phyloP scores from a whole-genome alignment of 2,888 invertebrate species.

The Abrostola tripartita region DNA sequence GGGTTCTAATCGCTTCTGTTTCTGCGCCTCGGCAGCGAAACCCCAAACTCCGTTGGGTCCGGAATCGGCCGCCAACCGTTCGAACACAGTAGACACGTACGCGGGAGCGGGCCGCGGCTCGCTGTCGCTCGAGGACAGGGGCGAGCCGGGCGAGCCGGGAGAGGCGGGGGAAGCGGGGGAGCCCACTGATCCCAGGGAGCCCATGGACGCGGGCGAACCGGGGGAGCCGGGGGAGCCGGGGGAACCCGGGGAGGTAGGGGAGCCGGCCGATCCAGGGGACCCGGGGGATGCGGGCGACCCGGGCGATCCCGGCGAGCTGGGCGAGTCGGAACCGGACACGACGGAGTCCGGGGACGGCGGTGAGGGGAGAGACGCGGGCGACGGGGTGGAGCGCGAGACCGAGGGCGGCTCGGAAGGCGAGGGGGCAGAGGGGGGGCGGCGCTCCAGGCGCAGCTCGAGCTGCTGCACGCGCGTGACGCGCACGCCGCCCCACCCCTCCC shows the following conservation, averaged over 20 bases:
- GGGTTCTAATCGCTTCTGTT: slow-evolving; percentile 66
- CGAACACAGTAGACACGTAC: slow-evolving; percentile 74
- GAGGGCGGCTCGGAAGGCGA: slow-evolving; percentile 33
- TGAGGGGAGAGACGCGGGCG: slow-evolving; percentile 55
- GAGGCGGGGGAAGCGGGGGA: slow-evolving; percentile 1
- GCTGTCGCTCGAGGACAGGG: slow-evolving; percentile 40
- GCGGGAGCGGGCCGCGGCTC: slow-evolving; percentile 59
- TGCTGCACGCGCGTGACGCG: slow-evolving; percentile 79
- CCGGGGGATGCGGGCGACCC: slow-evolving; percentile 46
- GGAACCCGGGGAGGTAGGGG: slow-evolving; percentile 41
- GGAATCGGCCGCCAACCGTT: slow-evolving; percentile 76
- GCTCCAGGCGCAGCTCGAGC: slow-evolving; percentile 75
- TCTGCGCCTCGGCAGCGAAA: slow-evolving; percentile 89
- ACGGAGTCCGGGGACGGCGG: slow-evolving; percentile 14
- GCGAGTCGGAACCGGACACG: slow-evolving; percentile 17
- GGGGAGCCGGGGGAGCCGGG: slow-evolving; percentile 26
- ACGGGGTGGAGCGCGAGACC: slow-evolving; percentile 41
- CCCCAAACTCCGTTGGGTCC: slow-evolving; percentile 84
- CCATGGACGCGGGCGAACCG: slow-evolving; percentile 16
- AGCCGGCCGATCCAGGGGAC: slow-evolving; percentile 27
- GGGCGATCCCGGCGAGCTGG: slow-evolving; percentile 36
- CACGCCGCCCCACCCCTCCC: slow-evolving; percentile 82
- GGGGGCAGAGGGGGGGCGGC: slow-evolving; percentile 50
- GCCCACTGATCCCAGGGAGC: slow-evolving; percentile 17
- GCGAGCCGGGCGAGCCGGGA: slow-evolving; percentile 4